Conservation (phyloP, 2,797 vertebrate species). For the Takifugu ocellatus region DNA sequence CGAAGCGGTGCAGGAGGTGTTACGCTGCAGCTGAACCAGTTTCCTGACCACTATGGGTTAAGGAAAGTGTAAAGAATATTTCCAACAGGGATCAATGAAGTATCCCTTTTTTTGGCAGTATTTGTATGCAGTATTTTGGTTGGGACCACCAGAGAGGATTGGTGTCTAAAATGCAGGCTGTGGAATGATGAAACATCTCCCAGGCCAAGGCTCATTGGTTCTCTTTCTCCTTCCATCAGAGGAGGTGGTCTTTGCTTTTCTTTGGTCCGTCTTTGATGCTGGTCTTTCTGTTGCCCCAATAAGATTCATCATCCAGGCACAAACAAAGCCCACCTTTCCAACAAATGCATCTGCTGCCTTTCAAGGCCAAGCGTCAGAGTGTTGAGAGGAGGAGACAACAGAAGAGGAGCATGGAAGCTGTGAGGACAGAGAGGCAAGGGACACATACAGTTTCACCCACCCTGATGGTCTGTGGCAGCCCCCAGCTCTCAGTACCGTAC, state of each 20-base stretch:
- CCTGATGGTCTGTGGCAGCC: conserved; percentile 65
- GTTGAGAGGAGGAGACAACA: conserved; percentile 64
- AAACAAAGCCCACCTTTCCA: conserved; percentile 66
- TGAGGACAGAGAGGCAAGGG: conserved; percentile 40
- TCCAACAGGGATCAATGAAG: conserved; percentile 44
- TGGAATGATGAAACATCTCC: conserved; percentile 50
- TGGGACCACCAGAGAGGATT: conserved; percentile 43
- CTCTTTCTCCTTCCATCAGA: conserved; percentile 52
- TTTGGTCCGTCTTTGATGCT: conserved; percentile 63
- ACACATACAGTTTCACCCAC: conserved; percentile 68
- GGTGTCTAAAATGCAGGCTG: conserved; percentile 28
- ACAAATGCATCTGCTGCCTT: conserved; percentile 73
- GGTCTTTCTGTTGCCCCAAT: conserved; percentile 43
- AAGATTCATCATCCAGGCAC: conserved; percentile 60
- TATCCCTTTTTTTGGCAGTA: conserved; percentile 51
- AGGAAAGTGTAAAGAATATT: conserved; percentile 39
- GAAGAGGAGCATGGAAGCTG: conserved; percentile 55
- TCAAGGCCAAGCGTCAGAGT: conserved; percentile 80
- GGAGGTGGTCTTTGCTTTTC: conserved; percentile 60
- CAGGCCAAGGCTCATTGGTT: conserved; percentile 47
- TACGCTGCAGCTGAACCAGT: conserved; percentile 35
- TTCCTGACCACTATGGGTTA: conserved; percentile 22
- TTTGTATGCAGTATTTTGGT: conserved; percentile 39
- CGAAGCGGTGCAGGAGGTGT: conserved; percentile 21
- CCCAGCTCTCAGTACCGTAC: conserved; percentile 60